These are phyloP conservation scores for Thalassarche chlororhynchos DNA, from an alignment of 2,113 vertebrate species.

Conservation along the genomic window DNA sequence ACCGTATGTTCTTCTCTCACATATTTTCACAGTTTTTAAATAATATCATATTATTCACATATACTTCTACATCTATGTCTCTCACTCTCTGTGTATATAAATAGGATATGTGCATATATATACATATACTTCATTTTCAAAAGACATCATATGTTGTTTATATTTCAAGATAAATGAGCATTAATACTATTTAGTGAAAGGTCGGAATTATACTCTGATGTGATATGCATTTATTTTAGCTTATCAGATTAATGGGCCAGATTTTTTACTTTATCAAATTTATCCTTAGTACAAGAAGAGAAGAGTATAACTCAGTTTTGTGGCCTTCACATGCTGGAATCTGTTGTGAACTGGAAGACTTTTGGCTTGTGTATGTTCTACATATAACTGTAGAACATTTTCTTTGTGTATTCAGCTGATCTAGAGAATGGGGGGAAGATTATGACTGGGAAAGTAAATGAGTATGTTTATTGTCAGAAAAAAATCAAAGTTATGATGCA, in stretches of 20 bases:
- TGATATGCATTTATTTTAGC: neutral
- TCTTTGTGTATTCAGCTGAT: neutral
- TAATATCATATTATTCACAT: neutral
- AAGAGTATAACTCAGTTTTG: neutral
- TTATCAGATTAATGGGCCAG: neutral
- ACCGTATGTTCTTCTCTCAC: neutral
- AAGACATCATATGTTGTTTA: neutral
- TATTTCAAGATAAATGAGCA: neutral
- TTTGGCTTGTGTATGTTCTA: neutral
- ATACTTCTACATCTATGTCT: neutral
- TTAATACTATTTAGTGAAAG: neutral
- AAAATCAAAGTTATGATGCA: neutral
- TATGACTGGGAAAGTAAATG: neutral
- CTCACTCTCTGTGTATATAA: neutral
- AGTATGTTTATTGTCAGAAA: neutral
- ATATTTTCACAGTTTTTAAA: neutral
- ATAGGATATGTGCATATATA: neutral
- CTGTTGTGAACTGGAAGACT: neutral
- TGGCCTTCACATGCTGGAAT: neutral
- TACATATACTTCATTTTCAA: neutral
- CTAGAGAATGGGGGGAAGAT: neutral
- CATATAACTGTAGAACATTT: neutral
- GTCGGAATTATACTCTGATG: neutral
- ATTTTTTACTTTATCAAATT: neutral
- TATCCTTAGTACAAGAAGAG: neutral